Percentiles rank a stretch among this genome's conserved stretches.
Evolutionary conservation across 2,797 vertebrate species (phyloP).

Genomic region (Eidolon dupreanum): DNA sequence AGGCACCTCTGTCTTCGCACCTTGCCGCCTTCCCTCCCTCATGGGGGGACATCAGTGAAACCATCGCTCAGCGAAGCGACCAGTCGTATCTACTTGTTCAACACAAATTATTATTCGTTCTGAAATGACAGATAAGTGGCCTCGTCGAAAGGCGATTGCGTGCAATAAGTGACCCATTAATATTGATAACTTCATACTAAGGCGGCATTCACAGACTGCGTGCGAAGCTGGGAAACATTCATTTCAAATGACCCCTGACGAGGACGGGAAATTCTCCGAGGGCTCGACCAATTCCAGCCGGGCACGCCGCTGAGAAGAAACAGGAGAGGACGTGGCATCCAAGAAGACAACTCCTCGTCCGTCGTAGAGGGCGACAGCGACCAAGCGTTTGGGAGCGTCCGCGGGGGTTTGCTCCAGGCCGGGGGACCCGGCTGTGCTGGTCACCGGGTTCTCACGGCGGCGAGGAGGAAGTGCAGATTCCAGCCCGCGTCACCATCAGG

Average conservation of each 20-base stretch:
- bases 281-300: fast-evolving
- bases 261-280: not conserved
- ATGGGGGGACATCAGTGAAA: not conserved
- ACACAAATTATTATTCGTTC: conserved; percentile 1
- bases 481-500: fast-evolving
- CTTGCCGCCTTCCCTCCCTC: not conserved
- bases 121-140: not conserved
- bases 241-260: not conserved
- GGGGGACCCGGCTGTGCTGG: too few relatives aligned
- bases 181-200: not conserved
- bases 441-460: too few relatives aligned
- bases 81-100: not conserved
- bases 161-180: not conserved
- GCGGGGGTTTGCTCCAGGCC: too few relatives aligned
- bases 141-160: not conserved
- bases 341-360: fast-evolving
- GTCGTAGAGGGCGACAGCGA: not conserved
- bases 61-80: not conserved
- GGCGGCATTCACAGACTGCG: not conserved
- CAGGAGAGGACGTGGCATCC: fast-evolving
- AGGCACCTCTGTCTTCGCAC: fast-evolving
- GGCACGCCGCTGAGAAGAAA: too few relatives aligned
- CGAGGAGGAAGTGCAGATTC: not conserved
- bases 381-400: too few relatives aligned
- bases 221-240: not conserved